Conservation (phyloP, 2,113 vertebrate genomes). For the Steatornis caripensis region DNA sequence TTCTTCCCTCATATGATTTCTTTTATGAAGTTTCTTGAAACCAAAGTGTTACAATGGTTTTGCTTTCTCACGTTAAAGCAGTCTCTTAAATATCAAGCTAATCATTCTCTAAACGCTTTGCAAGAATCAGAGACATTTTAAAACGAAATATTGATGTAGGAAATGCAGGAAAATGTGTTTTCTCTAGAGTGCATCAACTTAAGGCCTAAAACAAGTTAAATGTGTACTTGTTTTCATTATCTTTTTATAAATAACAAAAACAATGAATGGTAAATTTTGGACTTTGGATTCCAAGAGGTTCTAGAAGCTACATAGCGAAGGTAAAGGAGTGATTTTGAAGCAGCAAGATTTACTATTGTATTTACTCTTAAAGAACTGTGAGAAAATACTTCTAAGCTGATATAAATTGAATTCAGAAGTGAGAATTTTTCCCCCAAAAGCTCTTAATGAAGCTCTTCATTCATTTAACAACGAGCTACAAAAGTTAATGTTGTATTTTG, state of each 20-base stretch:
- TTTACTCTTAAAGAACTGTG: neutral
- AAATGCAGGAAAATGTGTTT: neutral
- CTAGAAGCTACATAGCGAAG: neutral
- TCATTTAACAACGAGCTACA: neutral
- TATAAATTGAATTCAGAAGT: neutral
- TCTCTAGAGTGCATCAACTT: neutral
- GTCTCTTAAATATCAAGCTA: neutral
- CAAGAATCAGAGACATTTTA: neutral
- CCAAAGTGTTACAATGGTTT: neutral
- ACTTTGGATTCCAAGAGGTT: neutral
- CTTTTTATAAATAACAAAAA: neutral
- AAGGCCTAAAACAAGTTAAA: neutral
- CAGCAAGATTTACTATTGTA: neutral
- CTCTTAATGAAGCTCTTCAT: neutral
- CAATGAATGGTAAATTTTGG: neutral
- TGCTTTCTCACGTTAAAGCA: neutral
- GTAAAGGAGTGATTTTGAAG: neutral
- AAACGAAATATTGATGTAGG: neutral
- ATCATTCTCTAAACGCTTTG: neutral
- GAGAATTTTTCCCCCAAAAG: neutral
- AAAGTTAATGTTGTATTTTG: neutral
- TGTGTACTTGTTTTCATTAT: neutral
- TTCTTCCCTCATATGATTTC: neutral
- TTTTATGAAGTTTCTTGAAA: neutral
- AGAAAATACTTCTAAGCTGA: neutral